A percentile compares a stretch with the other conserved stretches of the same genome.
phyloP scores from a whole-genome alignment of 2,888 invertebrate genomes.

The Napeogenes sylphis region DNA sequence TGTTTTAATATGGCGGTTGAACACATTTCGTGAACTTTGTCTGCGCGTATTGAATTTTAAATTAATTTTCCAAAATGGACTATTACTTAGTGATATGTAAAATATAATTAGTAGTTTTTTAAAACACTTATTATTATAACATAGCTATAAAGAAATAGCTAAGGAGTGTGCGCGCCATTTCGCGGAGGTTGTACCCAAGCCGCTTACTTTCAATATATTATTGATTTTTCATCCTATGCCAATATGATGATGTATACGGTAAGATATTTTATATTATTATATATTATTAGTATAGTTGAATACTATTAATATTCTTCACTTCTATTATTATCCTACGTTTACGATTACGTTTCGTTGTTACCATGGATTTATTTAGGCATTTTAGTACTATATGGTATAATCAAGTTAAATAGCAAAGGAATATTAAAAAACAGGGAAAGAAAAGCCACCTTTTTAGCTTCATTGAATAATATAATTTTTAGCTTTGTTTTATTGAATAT shows the following conservation, averaged over 20 bases:
- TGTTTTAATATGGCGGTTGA: conserved; percentile 51
- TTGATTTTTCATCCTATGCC: conserved; percentile 46
- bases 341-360: neutral
- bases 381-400: too few relatives aligned
- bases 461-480: too few relatives aligned
- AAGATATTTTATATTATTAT: conserved; percentile 35
- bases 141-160: neutral
- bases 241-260: conserved; percentile 74
- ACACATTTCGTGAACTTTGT: conserved; percentile 39
- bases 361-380: too few relatives aligned
- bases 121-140: neutral
- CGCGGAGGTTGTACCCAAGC: conserved; percentile 39
- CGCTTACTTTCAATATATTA: conserved; percentile 38
- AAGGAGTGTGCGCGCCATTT: conserved; percentile 33
- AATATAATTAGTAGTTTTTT: conserved; percentile 1
- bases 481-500: too few relatives aligned
- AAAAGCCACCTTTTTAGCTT: too few relatives aligned
- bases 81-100: conserved; percentile 3
- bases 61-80: conserved; percentile 16
- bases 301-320: conserved; percentile 5
- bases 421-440: too few relatives aligned
- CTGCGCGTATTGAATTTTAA: conserved; percentile 11
- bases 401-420: too few relatives aligned
- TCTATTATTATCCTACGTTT: neutral
- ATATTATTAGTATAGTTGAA: conserved; percentile 2